Evolutionary conservation across 2,888 invertebrate species (phyloP).

Genomic region (Drosophila yooni): DNA sequence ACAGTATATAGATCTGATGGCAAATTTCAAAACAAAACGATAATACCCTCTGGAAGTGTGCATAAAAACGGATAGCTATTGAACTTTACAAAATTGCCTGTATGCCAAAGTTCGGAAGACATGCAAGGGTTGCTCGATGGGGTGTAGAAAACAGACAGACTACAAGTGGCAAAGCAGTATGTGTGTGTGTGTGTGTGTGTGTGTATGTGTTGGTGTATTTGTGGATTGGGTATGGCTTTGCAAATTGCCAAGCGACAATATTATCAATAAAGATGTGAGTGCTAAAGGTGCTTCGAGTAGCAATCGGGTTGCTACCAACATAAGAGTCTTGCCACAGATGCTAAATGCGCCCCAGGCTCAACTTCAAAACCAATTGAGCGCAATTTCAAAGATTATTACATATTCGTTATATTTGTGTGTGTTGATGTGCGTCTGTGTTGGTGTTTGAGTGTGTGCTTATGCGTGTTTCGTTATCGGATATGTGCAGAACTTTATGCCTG

Average conservation of each 20-base stretch:
- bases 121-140: slow-evolving; percentile 41
- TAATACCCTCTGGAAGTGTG: not conserved
- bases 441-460: slow-evolving; percentile 2
- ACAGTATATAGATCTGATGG: not conserved
- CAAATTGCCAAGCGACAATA: slow-evolving; percentile 63
- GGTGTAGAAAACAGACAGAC: slow-evolving; percentile 43
- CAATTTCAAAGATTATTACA: slow-evolving; percentile 76
- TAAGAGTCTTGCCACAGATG: slow-evolving; percentile 29
- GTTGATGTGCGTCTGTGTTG: not conserved
- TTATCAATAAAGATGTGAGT: slow-evolving; percentile 58
- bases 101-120: slow-evolving; percentile 59
- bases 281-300: slow-evolving; percentile 55
- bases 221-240: slow-evolving; percentile 28
- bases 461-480: slow-evolving; percentile 41
- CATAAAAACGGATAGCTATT: slow-evolving; percentile 10
- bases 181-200: not conserved
- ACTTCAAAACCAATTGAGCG: slow-evolving; percentile 75
- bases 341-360: slow-evolving; percentile 62
- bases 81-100: slow-evolving; percentile 71
- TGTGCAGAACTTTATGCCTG: slow-evolving; percentile 65
- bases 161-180: slow-evolving; percentile 21
- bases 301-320: slow-evolving; percentile 28
- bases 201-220: slow-evolving; percentile 13
- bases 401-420: slow-evolving; percentile 53
- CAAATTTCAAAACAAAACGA: not conserved